Evolutionary conservation across 2,888 invertebrate genomes (phyloP), one percentile per base, ranked within the genome.

Genomic region (Mesorhabditis belari): DNA sequence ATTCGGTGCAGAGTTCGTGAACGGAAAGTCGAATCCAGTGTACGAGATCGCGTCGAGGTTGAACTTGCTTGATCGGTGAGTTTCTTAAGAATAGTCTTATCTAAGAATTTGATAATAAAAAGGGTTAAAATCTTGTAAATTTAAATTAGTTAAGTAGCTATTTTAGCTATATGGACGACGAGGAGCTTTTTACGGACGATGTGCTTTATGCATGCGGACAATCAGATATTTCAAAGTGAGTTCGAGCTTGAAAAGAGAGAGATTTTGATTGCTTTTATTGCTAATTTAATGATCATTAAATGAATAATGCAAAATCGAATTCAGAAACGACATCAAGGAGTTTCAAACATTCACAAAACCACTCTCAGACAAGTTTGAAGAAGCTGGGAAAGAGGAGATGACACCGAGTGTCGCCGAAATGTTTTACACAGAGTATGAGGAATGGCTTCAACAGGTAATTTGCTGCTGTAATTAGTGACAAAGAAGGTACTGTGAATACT

Each of bases 1-100:
- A 26, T 63, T 69, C 26, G 77, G 77, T 26, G 77, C 77, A 0
- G 73, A 79, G 55, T 77, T 70, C 61, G 68, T 77, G 24, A 77
- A 77, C 57, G 77, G 77, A 19, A 24, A 60, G 2, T 55, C 73
- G 24, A 79, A 77, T 60, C 70, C 74, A 12, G 70, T 77, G 19
- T 77, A 66, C 55, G 28, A 59, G 3, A 68, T 76, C 19, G 77
- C 75, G 23, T 29, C 63, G 25, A 65, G 62, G 24, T 24, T 58
- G 19, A 61, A 58, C 4, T 50, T 75, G 1, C 51, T 73, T 1
- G 57, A 62, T 49, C 64, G 73, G 5, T 55, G 65, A 24, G 23
- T 55, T 9, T 65, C 66, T 12, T 52, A 60, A 17, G 21, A 21
- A 62, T 65, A 6, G 54, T 44, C 35, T 4, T 4, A 6, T 28